Percentiles rank a stretch among this genome's conserved stretches.
phyloP scores from a whole-genome alignment of 2,113 vertebrate genomes.

The Benitochromis conjunctus region DNA sequence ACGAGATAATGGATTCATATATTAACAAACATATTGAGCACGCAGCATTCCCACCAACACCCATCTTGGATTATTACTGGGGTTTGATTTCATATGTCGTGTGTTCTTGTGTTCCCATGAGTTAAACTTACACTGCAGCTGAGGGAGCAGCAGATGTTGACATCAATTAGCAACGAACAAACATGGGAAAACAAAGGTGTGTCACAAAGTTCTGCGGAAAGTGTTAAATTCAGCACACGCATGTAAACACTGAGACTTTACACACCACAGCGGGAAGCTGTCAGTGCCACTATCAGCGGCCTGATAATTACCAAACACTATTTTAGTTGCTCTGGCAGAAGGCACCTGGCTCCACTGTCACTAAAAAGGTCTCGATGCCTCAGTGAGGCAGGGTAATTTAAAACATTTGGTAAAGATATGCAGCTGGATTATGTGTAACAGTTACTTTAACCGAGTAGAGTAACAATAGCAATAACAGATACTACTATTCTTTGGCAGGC shows the following conservation, averaged over 20 bases:
- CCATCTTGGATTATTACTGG: neutral
- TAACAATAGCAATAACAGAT: neutral
- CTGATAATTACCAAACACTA: constrained; percentile 38
- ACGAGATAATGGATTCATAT: neutral
- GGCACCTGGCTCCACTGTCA: neutral
- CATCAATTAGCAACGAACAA: constrained; percentile 69
- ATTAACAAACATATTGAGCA: neutral
- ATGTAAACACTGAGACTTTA: constrained; percentile 46
- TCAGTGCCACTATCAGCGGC: constrained; percentile 33
- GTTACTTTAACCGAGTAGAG: neutral
- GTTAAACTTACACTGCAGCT: neutral
- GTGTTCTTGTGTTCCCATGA: neutral
- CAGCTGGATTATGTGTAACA: neutral
- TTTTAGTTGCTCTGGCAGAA: neutral
- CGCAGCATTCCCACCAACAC: neutral
- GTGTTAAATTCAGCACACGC: constrained; percentile 51
- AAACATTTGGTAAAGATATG: neutral
- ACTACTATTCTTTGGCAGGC: neutral
- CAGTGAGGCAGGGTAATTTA: neutral
- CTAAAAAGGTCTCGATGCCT: neutral
- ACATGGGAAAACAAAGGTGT: constrained; percentile 63
- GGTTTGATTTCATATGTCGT: neutral
- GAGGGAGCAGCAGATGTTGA: constrained; percentile 28
- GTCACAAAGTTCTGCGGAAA: constrained; percentile 46
- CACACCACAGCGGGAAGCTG: constrained; percentile 31